Conservation (phyloP, 2,888 invertebrate genomes). For the Agrotis segetum region DNA sequence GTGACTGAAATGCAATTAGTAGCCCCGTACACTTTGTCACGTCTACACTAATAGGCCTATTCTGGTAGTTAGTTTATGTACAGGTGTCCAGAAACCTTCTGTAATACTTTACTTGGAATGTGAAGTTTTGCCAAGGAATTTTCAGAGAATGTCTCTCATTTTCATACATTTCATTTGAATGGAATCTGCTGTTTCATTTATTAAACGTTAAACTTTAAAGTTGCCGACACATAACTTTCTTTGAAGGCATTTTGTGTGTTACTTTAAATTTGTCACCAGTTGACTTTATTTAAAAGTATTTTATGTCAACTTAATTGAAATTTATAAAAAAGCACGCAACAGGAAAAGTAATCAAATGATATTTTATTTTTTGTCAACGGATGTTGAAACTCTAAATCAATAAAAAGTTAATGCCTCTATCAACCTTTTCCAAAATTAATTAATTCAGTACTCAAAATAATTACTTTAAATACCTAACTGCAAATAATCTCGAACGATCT, state of each 20-base stretch:
- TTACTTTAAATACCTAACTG: slow-evolving; percentile 26
- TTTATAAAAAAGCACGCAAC: not conserved
- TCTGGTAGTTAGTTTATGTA: slow-evolving; percentile 51
- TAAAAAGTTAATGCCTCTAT: slow-evolving; percentile 1
- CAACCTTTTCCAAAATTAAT: slow-evolving; percentile 14
- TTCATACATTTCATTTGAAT: not conserved
- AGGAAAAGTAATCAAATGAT: not conserved
- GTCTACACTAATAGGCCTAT: slow-evolving; percentile 55
- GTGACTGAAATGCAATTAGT: slow-evolving; percentile 91
- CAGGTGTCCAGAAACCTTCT: slow-evolving; percentile 42
- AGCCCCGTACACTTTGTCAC: slow-evolving; percentile 47
- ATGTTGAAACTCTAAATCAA: not conserved
- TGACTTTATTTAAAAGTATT: not conserved
- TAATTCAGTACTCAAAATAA: slow-evolving; percentile 21
- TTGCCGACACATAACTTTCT: not conserved
- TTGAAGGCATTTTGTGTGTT: not conserved
- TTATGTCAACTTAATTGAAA: slow-evolving; percentile 1
- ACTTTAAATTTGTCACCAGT: not conserved
- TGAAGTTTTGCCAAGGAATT: slow-evolving; percentile 22
- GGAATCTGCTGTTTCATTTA: not conserved
- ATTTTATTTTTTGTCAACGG: not conserved
- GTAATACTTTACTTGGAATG: slow-evolving; percentile 36
- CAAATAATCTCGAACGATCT: slow-evolving; percentile 11
- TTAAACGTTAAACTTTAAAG: not conserved
- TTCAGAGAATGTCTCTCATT: not conserved